Base-by-base conservation (phyloP, 2,888 invertebrate genomes). In the Rhogogaster chlorosoma region DNA sequence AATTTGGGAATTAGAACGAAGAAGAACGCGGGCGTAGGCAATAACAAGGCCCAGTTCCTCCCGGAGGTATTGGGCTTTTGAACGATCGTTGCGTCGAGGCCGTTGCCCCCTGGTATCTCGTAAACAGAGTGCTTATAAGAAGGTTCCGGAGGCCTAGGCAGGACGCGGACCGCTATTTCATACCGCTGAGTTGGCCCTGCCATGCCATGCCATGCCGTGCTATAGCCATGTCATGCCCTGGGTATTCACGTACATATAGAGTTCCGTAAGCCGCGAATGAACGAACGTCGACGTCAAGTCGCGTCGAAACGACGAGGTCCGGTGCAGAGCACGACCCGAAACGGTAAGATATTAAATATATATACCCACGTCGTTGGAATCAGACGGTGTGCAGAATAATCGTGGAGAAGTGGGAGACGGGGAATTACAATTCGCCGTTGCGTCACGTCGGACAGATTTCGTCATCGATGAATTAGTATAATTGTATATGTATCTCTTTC, bases 51-150 rank as follows among this genome's bases (percentile, higher is more conserved):
- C 61, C n/a, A 53, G 53, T 53, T 53, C 53, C 53, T 53, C 18
- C n/a, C 53, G 61, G 10, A 26, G 26, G 61, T 26, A 26, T 61
- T 61, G 61, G 61, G 26, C 26, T 61, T 61, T 61, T 12, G 61
- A 61, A 26, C 61, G 26, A 26, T 22, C 61, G 61, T 61, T 61
- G 61, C 77, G 80, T 9, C 53, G 83, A 83, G 83, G 83, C 38
- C 83, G 45, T 83, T 83, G 83, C 83, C 83, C 83, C 45, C 83
- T 67, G 45, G 83, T 70, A 64, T 64, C 83, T 83, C 67, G 83
- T 83, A 83, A 83, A 83, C 83, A 83, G 83, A 83, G 83, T 83
- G 67, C 83, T 83, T 83, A 67, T 80, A 80, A 61, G 83, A 83
- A 83, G 83, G 83, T 83, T 83, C 83, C 83, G 70, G 57, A 80